These are phyloP conservation scores for Venturia canescens DNA, from an alignment of 1,140 invertebrate species.

Conservation along the genomic window DNA sequence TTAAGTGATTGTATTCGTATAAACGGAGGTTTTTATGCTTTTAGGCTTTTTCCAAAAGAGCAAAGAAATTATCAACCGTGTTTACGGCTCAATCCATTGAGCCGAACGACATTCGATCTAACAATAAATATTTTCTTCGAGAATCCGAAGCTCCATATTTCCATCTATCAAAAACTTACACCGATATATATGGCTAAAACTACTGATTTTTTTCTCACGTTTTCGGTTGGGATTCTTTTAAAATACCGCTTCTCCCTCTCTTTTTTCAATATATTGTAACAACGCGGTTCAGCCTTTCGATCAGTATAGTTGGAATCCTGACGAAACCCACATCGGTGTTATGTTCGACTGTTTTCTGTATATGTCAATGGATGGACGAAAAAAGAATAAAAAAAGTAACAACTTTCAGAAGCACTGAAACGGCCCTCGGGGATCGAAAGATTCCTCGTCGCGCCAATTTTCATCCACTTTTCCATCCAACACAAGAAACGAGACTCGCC, in stretches of 20 bases:
- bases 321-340: neutral
- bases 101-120: no score
- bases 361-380: neutral
- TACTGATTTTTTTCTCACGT: neutral
- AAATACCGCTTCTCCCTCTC: neutral
- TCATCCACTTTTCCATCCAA: slow-evolving; percentile 1
- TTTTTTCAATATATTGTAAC: neutral
- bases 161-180: neutral
- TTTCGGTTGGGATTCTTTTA: neutral
- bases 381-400: neutral
- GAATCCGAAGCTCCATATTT: no score
- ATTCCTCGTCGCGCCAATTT: neutral
- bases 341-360: slow-evolving; percentile 1
- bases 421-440: neutral
- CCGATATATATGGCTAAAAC: no score
- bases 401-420: neutral
- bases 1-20: no score
- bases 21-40: no score
- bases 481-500: neutral
- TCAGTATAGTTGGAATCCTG: neutral
- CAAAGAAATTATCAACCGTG: no score
- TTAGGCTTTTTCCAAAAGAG: no score
- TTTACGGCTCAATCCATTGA: no score
- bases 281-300: neutral
- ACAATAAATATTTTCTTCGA: no score